Evolutionary conservation across 2,113 vertebrate species (phyloP), one percentile per base, ranked within the genome.

Genomic region (Typhlomys cinereus): DNA sequence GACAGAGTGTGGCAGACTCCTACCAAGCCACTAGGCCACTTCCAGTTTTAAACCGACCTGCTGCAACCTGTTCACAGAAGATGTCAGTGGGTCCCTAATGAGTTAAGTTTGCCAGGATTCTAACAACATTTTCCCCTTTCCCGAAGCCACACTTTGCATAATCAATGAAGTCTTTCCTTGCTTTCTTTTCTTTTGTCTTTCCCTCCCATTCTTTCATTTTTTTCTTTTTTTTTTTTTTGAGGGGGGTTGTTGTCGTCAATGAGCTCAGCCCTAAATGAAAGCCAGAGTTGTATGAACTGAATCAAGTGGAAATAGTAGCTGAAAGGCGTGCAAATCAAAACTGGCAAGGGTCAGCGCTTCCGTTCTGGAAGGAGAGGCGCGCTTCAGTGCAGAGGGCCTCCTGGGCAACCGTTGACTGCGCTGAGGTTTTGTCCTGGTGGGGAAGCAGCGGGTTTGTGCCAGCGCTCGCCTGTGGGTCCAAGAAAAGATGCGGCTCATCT

Each of bases 281-380:
- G 96, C 96, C 93, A 71, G 96, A 94, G 95, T 88, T 96, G 94
- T 87, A 96, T 95, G 94, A 92, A 90, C 80, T 78, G 96, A 96
- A 93, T 95, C 64, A 70, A 46, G 86, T 96, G 93, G 90, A 96
- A 96, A 87, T 85, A 84, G 94, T 92, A 27, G 75, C 93, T 95
- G 95, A 96, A 95, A 97, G 83, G 94, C 95, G 34, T 97, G 96
- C 71, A 96, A 96, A 97, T 95, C 93, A 92, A 95, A 95, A 95
- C 87, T 92, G 96, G 95, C 96, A 95, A 95, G 93, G 78, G 76
- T 74, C 7, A 69, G 90, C 86, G 86, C 96, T 97, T 97, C 96
- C 86, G 95, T 70, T 95, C 96, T 90, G 89, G 79, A 89, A 93
- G 87, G 89, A 84, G 85, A 96, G 71, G 81, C 86, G 86, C 66